These are phyloP conservation scores for Chelonia mydas DNA, from an alignment of 2,797 vertebrate genomes.

Conservation along the genomic window DNA sequence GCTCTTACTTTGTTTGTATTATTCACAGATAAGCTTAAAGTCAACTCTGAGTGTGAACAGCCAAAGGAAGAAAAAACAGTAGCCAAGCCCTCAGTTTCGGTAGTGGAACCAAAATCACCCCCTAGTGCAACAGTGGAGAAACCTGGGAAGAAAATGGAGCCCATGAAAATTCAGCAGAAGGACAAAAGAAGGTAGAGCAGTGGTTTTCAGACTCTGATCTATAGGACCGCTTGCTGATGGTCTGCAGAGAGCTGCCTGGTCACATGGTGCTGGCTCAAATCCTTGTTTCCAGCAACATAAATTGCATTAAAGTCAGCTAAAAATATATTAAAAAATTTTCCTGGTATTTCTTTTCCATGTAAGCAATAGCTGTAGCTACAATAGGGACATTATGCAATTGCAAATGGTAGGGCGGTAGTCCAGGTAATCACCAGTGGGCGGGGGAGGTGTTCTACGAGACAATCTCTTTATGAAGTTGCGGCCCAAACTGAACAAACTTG, in stretches of 20 bases:
- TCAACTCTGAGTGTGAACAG: slow-evolving; percentile 79
- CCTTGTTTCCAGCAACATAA: slow-evolving; percentile 21
- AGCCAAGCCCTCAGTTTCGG: slow-evolving; percentile 55
- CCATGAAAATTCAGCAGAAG: slow-evolving; percentile 69
- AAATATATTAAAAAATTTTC: background rate
- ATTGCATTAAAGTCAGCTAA: background rate
- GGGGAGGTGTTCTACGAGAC: background rate
- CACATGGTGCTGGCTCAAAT: background rate
- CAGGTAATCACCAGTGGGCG: background rate
- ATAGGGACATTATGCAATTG: background rate
- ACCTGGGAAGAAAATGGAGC: slow-evolving; percentile 72
- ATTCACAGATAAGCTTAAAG: slow-evolving; percentile 81
- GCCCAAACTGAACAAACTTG: background rate
- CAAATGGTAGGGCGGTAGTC: fast-evolving
- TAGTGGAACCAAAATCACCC: slow-evolving; percentile 66
- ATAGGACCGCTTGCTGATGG: background rate
- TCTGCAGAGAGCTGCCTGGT: background rate
- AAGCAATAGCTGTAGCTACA: background rate
- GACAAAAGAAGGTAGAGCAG: slow-evolving; percentile 80
- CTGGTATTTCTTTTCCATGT: slow-evolving; percentile 8
- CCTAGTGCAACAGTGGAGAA: slow-evolving; percentile 57
- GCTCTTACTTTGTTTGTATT: background rate
- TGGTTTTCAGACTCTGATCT: background rate
- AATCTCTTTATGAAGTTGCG: background rate
- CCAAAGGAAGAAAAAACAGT: slow-evolving; percentile 84